Evolutionary conservation across 2,888 invertebrate species (phyloP), one percentile per base, ranked within the genome.

Genomic region (Drosophila atroscutellata): DNA sequence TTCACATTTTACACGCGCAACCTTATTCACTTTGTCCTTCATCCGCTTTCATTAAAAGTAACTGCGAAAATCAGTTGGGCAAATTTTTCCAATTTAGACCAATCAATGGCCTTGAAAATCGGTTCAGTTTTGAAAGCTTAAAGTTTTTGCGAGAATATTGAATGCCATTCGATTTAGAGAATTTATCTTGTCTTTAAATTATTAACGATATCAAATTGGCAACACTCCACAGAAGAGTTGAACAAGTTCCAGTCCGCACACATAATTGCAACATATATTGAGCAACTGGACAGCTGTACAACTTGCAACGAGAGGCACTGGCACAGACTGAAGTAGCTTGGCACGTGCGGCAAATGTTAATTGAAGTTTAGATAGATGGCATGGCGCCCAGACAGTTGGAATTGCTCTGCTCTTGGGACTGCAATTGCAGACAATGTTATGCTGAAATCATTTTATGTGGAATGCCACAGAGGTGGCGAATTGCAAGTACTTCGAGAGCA

Each of bases 61-160:
- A 84, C 84, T 88, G 82, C 84, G 67, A 65, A 79, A 88, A 84
- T 86, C 82, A 72, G 75, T 77, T 86, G 65, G 79, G 72, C 64
- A 77, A 75, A 80, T 81, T 20, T 42, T 42, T 5, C 42, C 20
- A 20, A 42, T 42, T 42, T 42, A 11, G 11, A 11, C 9, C 39
- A 8, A 39, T 39, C 4, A 39, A 9, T 9, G 9, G 8, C 18
- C 9, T n/a, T 39, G 39, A 9, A 39, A 9, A n/a, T 9, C 39
- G 39, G 3, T 39, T 39, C 39, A 39, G n/a, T 39, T 39, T 37
- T 4, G n/a, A 9, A 39, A n/a, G 39, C 39, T n/a, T 39, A 3
- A 3, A 39, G n/a, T 9, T n/a, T 1, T 9, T n/a, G 9, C 9
- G 9, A n/a, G n/a, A 8, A 11, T 20, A 20, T 42, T 20, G 11